Evolutionary conservation across 2,797 vertebrate genomes (phyloP).

Genomic region (Ciconia nigra): DNA sequence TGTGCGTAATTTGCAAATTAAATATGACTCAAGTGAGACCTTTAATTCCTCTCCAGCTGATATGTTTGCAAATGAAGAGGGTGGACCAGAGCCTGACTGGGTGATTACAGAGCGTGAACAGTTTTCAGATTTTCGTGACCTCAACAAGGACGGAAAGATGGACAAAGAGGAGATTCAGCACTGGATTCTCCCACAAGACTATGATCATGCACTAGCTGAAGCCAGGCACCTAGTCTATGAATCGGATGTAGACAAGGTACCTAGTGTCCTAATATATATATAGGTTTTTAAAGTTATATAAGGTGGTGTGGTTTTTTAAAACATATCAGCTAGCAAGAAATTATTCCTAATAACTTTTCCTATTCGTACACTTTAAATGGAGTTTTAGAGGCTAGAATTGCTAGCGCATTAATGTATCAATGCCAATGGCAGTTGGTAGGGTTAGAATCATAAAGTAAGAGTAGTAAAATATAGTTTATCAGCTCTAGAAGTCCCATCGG

Average conservation of each 20-base stretch:
- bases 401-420: neutral
- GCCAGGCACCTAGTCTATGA: constrained; percentile 94
- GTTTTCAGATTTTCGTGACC: constrained; percentile 94
- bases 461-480: neutral
- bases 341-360: neutral
- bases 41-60: constrained; percentile 81
- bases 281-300: neutral
- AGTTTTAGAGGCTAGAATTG: neutral
- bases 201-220: constrained; percentile 95
- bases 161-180: constrained; percentile 93
- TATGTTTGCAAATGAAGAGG: constrained; percentile 96
- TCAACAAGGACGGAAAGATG: constrained; percentile 98
- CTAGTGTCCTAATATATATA: neutral
- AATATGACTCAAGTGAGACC: neutral
- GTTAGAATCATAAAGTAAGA: neutral
- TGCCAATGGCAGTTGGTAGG: neutral
- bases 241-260: constrained; percentile 93
- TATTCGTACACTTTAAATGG: neutral
- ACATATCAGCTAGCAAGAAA: neutral
- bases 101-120: constrained; percentile 93
- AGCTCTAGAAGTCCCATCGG: neutral
- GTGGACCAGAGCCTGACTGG: constrained; percentile 94
- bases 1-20: neutral
- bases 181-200: constrained; percentile 97
- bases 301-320: neutral